Evolutionary conservation across 1,140 invertebrate species (phyloP), one percentile per base, ranked within the genome.

Genomic region (Subanguina moxae): DNA sequence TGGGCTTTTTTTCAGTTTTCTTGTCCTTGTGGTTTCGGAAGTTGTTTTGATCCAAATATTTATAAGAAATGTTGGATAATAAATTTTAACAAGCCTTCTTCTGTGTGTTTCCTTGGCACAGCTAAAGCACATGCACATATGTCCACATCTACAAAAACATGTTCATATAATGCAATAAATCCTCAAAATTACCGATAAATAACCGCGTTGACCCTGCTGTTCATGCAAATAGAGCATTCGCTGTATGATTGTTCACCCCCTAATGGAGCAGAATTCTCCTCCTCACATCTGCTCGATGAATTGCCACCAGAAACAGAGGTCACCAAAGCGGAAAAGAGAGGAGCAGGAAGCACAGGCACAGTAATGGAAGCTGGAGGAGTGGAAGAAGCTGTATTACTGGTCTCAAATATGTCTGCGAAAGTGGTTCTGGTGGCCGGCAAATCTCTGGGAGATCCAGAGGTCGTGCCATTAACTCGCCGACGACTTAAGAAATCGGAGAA

Each of bases 141-240:
- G 69, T 15, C 69, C 69, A 43, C 68, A 70, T n/a, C 67, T 45
- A 30, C 48, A 63, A 46, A 13, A 45, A 45, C 11, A 45, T 45
- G n/a, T 13, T 45, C n/a, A n/a, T n/a, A 45, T 45, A 45, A 13
- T 45, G 11, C 43, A 45, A 45, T 45, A 45, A n/a, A 45, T n/a
- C 11, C 43, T 13, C 11, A 45, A 61, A 38, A 13, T 32, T 17
- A 61, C 19, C 25, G 17, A 56, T 65, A 68, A 21, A 45, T 66
- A 11, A 67, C 69, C 27, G 69, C 67, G 30, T 71, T 71, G 17
- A 71, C 69, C 15, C 57, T 17, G 57, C 32, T 71, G 28, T 68
- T 71, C 69, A 71, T 71, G 66, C 69, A 71, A 45, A 71, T 71
- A 19, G 69, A 74, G 45, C 69, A 71, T 23, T 71, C 69, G 43